Evolutionary conservation across 1,140 invertebrate species (phyloP).

Genomic region (Meloidogyne floridensis): DNA sequence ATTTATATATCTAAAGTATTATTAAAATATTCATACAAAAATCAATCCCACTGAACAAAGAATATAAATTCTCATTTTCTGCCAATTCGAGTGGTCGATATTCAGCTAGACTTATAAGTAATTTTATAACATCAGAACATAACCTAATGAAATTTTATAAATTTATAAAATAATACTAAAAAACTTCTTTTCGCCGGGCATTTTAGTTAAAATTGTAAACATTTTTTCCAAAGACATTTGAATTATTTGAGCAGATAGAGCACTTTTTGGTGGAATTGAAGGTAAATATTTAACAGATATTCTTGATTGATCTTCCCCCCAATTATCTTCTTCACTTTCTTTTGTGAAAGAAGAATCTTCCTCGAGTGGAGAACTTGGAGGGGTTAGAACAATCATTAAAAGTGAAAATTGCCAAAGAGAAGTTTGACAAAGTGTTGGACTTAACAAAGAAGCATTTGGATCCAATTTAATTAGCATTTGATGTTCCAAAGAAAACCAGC

Average conservation of each 20-base stretch:
- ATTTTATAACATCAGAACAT: slow-evolving; percentile 27
- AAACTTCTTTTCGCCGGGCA: slow-evolving; percentile 36
- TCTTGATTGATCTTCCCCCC: background rate
- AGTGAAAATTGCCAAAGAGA: slow-evolving; percentile 26
- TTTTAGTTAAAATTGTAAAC: slow-evolving; percentile 35
- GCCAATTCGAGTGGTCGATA: slow-evolving; percentile 30
- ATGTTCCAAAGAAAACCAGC: slow-evolving; percentile 33
- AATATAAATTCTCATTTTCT: slow-evolving; percentile 35
- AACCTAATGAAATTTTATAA: slow-evolving; percentile 20
- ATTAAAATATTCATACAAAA: slow-evolving; percentile 22
- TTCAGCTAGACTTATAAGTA: slow-evolving; percentile 36
- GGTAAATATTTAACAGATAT: slow-evolving; percentile 28
- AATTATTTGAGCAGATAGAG: slow-evolving; percentile 22
- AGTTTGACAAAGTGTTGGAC: slow-evolving; percentile 26
- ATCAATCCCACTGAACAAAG: slow-evolving; percentile 18
- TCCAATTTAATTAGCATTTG: slow-evolving; percentile 27
- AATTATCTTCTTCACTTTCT: background rate
- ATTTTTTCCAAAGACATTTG: slow-evolving; percentile 31
- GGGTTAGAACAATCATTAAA: slow-evolving; percentile 23
- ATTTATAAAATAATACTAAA: background rate
- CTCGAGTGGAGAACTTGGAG: background rate
- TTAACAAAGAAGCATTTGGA: slow-evolving; percentile 21
- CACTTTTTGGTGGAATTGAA: slow-evolving; percentile 7
- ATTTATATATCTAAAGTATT: background rate
- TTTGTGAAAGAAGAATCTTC: background rate